Conservation (phyloP, 1,140 invertebrate genomes). For the Cyphomyrmex costatus region DNA sequence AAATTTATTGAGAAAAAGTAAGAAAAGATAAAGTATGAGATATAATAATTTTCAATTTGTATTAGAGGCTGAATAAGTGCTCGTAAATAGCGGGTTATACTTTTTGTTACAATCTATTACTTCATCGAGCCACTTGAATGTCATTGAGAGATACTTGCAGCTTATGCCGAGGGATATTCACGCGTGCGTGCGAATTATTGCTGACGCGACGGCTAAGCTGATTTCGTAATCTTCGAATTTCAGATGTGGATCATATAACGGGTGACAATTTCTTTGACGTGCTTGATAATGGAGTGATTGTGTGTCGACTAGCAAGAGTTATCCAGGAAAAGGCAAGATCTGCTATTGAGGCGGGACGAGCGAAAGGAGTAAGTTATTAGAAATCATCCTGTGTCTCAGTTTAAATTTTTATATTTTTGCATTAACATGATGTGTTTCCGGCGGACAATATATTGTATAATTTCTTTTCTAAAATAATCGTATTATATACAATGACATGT, state of each 20-base stretch:
- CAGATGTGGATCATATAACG: slow-evolving; percentile 91
- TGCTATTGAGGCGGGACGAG: slow-evolving; percentile 88
- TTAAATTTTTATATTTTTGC: background rate
- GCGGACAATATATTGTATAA: background rate
- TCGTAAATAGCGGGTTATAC: background rate
- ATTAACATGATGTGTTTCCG: background rate
- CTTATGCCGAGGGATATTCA: slow-evolving; percentile 2
- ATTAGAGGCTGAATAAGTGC: slow-evolving; percentile 1
- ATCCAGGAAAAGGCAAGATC: slow-evolving; percentile 91
- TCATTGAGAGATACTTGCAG: slow-evolving; percentile 31
- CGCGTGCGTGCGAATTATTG: background rate
- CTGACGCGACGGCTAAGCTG: background rate
- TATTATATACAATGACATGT: background rate
- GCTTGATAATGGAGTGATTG: slow-evolving; percentile 93
- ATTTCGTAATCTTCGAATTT: slow-evolving; percentile 74
- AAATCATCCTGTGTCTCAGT: background rate
- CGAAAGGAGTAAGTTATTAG: slow-evolving; percentile 88
- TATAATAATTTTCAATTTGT: slow-evolving; percentile 16
- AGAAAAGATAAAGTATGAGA: background rate
- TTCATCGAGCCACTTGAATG: slow-evolving; percentile 56
- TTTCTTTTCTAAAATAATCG: background rate
- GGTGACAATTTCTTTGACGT: slow-evolving; percentile 93
- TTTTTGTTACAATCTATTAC: slow-evolving; percentile 43
- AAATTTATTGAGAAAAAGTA: background rate
- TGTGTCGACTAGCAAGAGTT: slow-evolving; percentile 92